A percentile compares a stretch with the other conserved stretches of the same genome.
These are phyloP conservation scores for Notocelia uddmanniana DNA, from an alignment of 2,888 invertebrate species.

Conservation along the genomic window DNA sequence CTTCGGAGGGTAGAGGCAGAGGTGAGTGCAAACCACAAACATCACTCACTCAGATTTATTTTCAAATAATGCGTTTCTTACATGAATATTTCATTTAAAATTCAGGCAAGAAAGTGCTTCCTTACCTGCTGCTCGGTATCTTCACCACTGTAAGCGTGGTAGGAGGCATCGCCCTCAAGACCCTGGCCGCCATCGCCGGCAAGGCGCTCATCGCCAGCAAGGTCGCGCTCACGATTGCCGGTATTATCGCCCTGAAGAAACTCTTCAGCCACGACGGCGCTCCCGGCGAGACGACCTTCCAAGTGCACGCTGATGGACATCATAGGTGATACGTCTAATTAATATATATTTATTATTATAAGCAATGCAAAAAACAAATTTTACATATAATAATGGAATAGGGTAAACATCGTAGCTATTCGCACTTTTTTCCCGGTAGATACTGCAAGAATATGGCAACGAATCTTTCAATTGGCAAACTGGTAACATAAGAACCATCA, in stretches of 20 bases:
- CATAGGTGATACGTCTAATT: conserved; percentile 77
- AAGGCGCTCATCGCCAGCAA: conserved; percentile 91
- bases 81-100: conserved; percentile 47
- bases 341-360: neutral
- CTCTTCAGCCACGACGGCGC: conserved; percentile 88
- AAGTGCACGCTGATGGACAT: conserved; percentile 89
- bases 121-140: conserved; percentile 87
- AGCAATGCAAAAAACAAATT: neutral
- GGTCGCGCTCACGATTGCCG: conserved; percentile 90
- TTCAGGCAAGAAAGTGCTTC: conserved; percentile 84
- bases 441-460: neutral
- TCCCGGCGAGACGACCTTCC: conserved; percentile 88
- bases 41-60: neutral
- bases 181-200: conserved; percentile 89
- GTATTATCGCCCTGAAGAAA: conserved; percentile 90
- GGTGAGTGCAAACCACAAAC: conserved; percentile 59
- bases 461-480: neutral
- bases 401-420: neutral
- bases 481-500: neutral
- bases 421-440: too few species aligned
- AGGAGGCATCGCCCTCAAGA: conserved; percentile 89
- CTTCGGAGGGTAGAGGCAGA: conserved; percentile 82
- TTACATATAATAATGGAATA: neutral
- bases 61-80: neutral
- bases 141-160: conserved; percentile 89